Percentiles rank a stretch among this genome's conserved stretches.
Evolutionary conservation across 2,113 vertebrate species (phyloP).

Genomic region (Nibea albiflora): DNA sequence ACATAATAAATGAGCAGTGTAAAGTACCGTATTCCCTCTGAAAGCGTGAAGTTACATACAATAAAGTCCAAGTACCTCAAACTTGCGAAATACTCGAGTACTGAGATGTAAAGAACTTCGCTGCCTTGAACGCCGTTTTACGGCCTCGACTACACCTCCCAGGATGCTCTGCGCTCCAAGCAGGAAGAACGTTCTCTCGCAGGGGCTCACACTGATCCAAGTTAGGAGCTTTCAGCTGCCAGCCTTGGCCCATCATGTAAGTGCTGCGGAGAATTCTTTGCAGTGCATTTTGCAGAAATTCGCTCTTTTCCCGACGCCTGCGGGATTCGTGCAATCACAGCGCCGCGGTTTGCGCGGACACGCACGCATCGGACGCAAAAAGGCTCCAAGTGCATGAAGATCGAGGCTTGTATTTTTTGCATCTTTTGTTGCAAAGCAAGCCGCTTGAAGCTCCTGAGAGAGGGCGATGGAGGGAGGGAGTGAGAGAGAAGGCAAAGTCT

Average conservation of each 20-base stretch:
- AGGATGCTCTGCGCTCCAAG: conserved; percentile 79
- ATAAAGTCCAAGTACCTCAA: neutral
- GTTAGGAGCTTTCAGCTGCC: conserved; percentile 94
- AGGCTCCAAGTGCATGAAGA: conserved; percentile 92
- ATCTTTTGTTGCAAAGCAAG: conserved; percentile 93
- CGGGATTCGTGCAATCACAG: conserved; percentile 85
- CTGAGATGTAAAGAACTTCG: neutral
- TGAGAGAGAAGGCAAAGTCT: conserved; percentile 95
- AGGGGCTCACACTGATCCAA: conserved; percentile 90
- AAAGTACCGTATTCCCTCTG: neutral
- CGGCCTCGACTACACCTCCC: conserved; percentile 87
- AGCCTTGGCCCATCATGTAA: conserved; percentile 95
- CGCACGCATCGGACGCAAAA: conserved; percentile 84
- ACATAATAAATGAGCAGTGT: too few relatives aligned
- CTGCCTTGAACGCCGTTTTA: neutral
- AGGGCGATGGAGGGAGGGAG: conserved; percentile 86
- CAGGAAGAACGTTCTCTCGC: conserved; percentile 89
- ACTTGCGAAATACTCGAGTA: neutral
- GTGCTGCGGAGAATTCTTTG: conserved; percentile 89
- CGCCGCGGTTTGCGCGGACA: conserved; percentile 81
- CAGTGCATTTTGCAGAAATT: conserved; percentile 84
- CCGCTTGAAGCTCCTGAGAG: conserved; percentile 82
- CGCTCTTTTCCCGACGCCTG: conserved; percentile 80
- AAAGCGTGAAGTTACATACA: too few relatives aligned
- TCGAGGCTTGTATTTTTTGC: conserved; percentile 89